Percentiles rank a stretch among this genome's conserved stretches.
Evolutionary conservation across 2,797 vertebrate species (phyloP).

Genomic region (Tokudaia muenninki): DNA sequence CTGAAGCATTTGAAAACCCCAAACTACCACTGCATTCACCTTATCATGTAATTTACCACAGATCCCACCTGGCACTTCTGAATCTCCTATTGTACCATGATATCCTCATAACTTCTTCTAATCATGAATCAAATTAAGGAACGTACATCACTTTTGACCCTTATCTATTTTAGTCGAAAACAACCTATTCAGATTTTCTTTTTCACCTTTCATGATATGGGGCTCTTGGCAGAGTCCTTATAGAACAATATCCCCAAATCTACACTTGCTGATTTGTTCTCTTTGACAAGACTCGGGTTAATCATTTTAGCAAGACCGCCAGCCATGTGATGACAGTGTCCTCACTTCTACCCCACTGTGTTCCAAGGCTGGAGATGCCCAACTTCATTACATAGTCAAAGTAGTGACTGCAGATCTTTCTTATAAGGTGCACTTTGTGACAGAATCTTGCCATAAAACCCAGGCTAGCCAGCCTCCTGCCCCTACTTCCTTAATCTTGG

Average conservation of each 20-base stretch:
- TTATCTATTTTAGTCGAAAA: conserved; percentile 32
- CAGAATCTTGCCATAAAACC: neutral
- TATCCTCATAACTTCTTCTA: neutral
- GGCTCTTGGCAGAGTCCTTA: conserved; percentile 4
- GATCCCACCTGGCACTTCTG: neutral
- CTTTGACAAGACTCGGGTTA: neutral
- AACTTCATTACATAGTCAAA: neutral
- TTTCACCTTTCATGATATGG: neutral
- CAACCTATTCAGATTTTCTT: neutral
- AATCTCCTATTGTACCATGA: neutral
- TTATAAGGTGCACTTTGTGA: neutral
- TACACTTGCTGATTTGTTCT: neutral
- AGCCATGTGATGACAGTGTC: neutral
- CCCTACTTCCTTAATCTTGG: neutral
- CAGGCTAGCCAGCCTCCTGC: neutral
- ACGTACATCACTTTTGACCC: neutral
- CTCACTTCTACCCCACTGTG: neutral
- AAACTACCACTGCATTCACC: neutral
- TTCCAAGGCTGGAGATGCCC: neutral
- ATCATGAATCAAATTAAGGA: neutral
- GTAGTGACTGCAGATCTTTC: neutral
- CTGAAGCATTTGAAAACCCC: neutral
- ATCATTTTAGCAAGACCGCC: neutral
- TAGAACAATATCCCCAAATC: neutral
- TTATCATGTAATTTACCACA: neutral